Base-by-base conservation (phyloP, 2,797 vertebrate species). In the Poecilia velifera region DNA sequence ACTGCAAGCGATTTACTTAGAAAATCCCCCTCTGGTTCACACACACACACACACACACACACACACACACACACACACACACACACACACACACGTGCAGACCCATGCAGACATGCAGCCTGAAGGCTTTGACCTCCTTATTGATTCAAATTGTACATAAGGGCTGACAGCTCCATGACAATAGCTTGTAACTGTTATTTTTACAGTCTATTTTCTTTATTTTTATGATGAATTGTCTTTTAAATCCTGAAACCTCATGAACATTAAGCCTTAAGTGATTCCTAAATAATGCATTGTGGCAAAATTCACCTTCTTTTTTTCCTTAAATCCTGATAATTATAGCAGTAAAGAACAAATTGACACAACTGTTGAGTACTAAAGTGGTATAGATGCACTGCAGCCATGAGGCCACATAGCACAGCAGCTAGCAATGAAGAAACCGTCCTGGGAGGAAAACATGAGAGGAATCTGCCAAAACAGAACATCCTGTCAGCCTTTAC, bases 51-150 rank as follows among this genome's bases (percentile, higher is more conserved):
- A 74, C 74, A 82, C 51, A 62, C 75, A 68, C 59, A 74, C 76
- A 75, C 77, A 74, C 74, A 82, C 51, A 62, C 75, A 68, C 73
- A 83, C 51, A 71, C 75, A 70, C 66, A 57, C 75, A 72, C 79
- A 82, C 59, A 74, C 74, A 82, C 51, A 62, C 75, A 68, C 59
- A 74, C 76, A 75, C 77, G 70, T 62, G 39, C 84, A 73, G 75
- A 55, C 78, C 79, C 49, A 73, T 76, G 85, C 87, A 89, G 82
- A 88, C 83, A 70, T n/a, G 72, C 76, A 76, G 90, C 79, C 90
- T 83, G 72, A 76, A 84, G 90, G 86, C 90, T 46, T 79, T 90
- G 92, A 89, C 91, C 93, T 91, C 87, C 82, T 92, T 92, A 90
- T 89, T 82, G 87, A 92, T 87, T 79, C 82, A 45, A 77, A 76